Evolutionary conservation across 2,888 invertebrate genomes (phyloP).

Genomic region (Hipparchia sbordonii): DNA sequence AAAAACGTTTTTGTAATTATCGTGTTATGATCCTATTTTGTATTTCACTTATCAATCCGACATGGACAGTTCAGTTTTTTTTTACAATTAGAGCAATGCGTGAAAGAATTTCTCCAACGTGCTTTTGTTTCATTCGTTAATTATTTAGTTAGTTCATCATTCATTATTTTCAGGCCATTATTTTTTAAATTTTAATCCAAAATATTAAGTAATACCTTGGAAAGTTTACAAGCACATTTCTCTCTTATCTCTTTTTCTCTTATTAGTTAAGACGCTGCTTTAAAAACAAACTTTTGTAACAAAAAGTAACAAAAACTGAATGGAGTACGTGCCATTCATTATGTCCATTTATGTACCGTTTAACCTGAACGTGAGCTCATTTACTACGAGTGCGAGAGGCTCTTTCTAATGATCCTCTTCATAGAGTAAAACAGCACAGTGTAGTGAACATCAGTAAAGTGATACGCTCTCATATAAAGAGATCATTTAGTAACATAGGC

Average conservation of each 20-base stretch:
- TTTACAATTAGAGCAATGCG: not conserved
- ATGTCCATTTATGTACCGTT: constrained; percentile 12
- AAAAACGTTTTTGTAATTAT: too few relatives aligned
- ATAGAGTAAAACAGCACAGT: not conserved
- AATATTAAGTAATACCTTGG: too few relatives aligned
- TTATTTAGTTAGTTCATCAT: too few relatives aligned
- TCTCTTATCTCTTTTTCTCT: too few relatives aligned
- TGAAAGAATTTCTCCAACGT: not conserved
- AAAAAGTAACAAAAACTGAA: not conserved
- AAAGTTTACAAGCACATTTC: too few relatives aligned
- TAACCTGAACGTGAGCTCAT: constrained; percentile 14
- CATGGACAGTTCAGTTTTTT: not conserved
- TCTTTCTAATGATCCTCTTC: constrained; percentile 11
- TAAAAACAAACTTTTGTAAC: not conserved
- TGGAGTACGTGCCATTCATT: not conserved
- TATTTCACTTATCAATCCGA: too few relatives aligned
- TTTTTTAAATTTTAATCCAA: too few relatives aligned
- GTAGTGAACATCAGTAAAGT: not conserved
- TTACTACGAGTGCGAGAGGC: not conserved
- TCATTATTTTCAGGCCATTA: too few relatives aligned
- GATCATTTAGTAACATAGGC: not conserved
- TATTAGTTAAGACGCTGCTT: not conserved
- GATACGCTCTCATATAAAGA: not conserved
- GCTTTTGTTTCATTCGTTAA: too few relatives aligned
- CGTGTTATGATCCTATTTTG: too few relatives aligned